Conservation (phyloP, 2,113 vertebrate genomes). For the Parotia lawesii region DNA sequence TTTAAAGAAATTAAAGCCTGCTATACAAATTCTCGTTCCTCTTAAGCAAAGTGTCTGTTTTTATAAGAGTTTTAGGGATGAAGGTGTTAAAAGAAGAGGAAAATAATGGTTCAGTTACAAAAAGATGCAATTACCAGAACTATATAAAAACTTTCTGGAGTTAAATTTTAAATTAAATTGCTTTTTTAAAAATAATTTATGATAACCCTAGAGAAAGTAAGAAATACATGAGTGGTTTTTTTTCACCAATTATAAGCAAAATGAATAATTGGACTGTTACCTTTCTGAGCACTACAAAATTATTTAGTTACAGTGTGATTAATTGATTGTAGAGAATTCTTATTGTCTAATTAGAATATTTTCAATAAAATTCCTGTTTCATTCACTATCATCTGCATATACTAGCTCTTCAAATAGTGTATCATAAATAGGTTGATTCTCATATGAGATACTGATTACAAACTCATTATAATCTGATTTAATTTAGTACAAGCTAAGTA, state of each 20-base stretch:
- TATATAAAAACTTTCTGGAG: background rate
- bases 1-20: background rate
- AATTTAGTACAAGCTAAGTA: background rate
- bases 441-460: background rate
- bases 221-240: fast-evolving
- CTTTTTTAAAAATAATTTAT: background rate
- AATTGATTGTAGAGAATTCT: background rate
- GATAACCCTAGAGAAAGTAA: background rate
- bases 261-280: background rate
- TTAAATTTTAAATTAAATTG: background rate
- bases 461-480: background rate
- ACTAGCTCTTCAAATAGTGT: background rate
- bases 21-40: background rate
- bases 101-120: background rate
- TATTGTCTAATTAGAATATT: background rate
- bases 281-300: background rate
- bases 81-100: background rate
- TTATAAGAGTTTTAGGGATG: background rate
- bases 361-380: background rate
- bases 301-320: background rate
- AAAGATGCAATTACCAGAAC: background rate
- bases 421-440: background rate
- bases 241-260: background rate
- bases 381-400: background rate
- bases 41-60: background rate